Base-by-base conservation (phyloP, 64 coral and sea anemone species). In the Montipora cactus region DNA sequence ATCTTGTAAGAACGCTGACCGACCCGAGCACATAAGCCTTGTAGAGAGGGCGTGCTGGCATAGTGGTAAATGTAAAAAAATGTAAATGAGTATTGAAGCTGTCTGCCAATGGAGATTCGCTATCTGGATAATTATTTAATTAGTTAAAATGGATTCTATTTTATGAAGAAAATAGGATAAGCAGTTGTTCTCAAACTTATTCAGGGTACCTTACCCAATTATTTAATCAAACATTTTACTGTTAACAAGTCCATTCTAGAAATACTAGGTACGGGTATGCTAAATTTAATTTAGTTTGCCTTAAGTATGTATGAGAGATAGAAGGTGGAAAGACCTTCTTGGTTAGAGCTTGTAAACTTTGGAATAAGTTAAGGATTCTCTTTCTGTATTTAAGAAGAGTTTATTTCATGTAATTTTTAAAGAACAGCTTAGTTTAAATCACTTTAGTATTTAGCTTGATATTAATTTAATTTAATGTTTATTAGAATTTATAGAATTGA, bases 281-380 rank as follows among this genome's bases (percentile, higher is more conserved):
- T 57, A 57, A 57, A 57, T 57, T 84, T 47, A 92, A 92, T 44
- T 72, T 92, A 47, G 72, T 92, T 12, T 92, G 45, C 49, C 90
- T 80, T 66, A 92, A 80, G 71, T 85, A 81, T 84, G 62, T 83
- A 77, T 70, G 80, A 22, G 90, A 92, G 69, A 92, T 81, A 47
- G 80, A 84, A 77, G 80, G 69, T 53, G 80, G 66, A 52, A 75
- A 86, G 68, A 64, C 90, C 49, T 92, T 85, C 45, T 62, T 81
- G 73, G 79, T 81, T 70, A n/a, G 13, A 58, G 67, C 47, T 47
- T 67, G 44, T 70, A 78, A 79, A 28, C 78, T 90, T 44, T 90
- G 77, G 89, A 91, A 80, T 48, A 46, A 66, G 44, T 82, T 82
- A 61, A 55, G 57, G 79, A 81, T 61, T 52, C 79, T 81, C 79